Conservation (phyloP, 2,888 invertebrate species). For the Cheilosia pagana region DNA sequence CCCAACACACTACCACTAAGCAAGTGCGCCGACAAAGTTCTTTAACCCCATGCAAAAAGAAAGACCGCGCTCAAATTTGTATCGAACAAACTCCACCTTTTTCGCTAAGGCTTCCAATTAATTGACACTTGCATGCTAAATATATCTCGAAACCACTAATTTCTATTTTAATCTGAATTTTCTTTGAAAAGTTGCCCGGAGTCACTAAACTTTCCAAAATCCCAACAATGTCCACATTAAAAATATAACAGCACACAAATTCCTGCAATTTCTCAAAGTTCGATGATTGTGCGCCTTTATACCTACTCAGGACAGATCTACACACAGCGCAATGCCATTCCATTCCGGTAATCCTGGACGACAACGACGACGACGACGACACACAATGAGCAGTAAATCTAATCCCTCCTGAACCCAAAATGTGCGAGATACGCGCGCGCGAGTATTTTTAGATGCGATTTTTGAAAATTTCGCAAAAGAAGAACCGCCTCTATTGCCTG, state of each 20-base stretch:
- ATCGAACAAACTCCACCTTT: too few species aligned
- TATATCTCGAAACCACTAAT: constrained; percentile 3
- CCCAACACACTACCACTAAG: too few species aligned
- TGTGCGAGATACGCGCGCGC: constrained; percentile 7
- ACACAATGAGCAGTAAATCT: constrained; percentile 12
- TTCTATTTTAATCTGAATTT: neutral
- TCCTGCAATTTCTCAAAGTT: constrained; percentile 24
- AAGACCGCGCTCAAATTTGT: too few species aligned
- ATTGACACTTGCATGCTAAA: neutral
- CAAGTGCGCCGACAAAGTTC: too few species aligned
- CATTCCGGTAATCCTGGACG: constrained; percentile 69
- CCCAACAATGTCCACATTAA: constrained; percentile 46
- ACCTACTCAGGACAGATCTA: neutral
- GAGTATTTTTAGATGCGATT: constrained; percentile 50
- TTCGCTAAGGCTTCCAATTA: neutral
- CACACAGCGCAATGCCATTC: constrained; percentile 24
- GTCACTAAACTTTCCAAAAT: constrained; percentile 55
- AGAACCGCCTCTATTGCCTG: constrained; percentile 44
- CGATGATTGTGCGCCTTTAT: constrained; percentile 3
- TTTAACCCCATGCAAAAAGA: too few species aligned
- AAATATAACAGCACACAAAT: constrained; percentile 57
- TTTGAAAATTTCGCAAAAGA: constrained; percentile 41
- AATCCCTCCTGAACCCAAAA: constrained; percentile 52
- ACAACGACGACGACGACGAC: constrained; percentile 17
- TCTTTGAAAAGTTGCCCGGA: neutral